These are phyloP conservation scores for Hormaphis cornu DNA, from an alignment of 1,140 invertebrate genomes.

Conservation along the genomic window DNA sequence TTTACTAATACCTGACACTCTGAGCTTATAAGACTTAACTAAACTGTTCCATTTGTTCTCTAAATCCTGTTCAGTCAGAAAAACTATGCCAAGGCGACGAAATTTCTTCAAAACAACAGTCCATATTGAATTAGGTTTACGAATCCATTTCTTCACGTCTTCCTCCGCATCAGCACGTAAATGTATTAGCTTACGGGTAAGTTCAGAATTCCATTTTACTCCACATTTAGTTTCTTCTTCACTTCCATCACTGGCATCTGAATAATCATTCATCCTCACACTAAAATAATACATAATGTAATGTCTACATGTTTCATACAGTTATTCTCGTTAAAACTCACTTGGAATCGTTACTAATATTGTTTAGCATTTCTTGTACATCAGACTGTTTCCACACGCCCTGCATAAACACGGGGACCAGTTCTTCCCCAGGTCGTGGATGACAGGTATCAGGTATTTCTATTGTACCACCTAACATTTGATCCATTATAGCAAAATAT, in stretches of 20 bases:
- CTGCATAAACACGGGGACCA: constrained; percentile 20
- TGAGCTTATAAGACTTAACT: constrained; percentile 12
- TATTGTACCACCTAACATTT: constrained; percentile 30
- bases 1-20: constrained; percentile 1
- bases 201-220: constrained; percentile 11
- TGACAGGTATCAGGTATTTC: constrained; percentile 25
- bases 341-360: background rate
- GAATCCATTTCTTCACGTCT: constrained; percentile 19
- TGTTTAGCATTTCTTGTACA: constrained; percentile 11
- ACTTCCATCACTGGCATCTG: constrained; percentile 19
- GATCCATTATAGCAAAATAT: constrained; percentile 35
- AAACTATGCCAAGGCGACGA: constrained; percentile 1
- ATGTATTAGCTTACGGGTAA: constrained; percentile 4
- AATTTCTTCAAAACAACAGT: constrained; percentile 23
- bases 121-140: constrained; percentile 27
- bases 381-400: constrained; percentile 26
- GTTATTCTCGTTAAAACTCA: background rate
- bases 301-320: background rate
- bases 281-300: background rate
- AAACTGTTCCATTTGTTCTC: constrained; percentile 28
- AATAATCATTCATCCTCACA: background rate
- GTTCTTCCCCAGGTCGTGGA: constrained; percentile 32
- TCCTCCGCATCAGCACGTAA: constrained; percentile 20
- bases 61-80: constrained; percentile 18
- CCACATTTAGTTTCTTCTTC: background rate